Conservation (phyloP, 2,888 invertebrate genomes). For the Sarcophaga carnaria region DNA sequence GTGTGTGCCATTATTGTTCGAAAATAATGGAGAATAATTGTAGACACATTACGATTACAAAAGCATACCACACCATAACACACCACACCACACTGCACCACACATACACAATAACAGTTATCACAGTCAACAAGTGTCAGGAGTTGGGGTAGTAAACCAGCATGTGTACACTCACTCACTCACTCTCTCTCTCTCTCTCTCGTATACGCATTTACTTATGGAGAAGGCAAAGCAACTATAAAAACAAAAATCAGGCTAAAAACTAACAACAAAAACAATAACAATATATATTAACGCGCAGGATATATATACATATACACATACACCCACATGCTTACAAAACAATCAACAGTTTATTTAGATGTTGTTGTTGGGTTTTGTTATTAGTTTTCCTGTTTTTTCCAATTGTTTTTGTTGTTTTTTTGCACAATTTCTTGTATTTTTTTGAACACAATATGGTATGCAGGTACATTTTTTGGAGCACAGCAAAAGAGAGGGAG, state of each 20-base stretch:
- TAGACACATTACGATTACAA: constrained; percentile 14
- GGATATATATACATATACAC: background rate
- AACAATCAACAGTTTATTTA: constrained; percentile 6
- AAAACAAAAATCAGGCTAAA: background rate
- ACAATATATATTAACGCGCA: background rate
- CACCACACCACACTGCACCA: background rate
- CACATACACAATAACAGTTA: background rate
- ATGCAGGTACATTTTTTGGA: background rate
- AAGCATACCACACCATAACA: background rate
- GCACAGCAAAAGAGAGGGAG: background rate
- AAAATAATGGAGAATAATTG: background rate
- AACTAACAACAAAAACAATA: background rate
- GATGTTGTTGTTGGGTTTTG: background rate
- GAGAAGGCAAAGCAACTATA: no score
- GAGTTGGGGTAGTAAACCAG: constrained; percentile 10
- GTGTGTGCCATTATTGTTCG: background rate
- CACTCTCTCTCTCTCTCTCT: background rate
- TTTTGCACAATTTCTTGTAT: background rate
- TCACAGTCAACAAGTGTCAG: constrained; percentile 55
- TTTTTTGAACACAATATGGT: background rate
- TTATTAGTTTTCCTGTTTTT: background rate
- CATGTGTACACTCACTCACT: background rate
- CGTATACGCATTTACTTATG: background rate
- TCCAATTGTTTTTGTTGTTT: background rate
- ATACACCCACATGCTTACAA: background rate